A percentile compares a stretch with the other conserved stretches of the same genome.
Evolutionary conservation across 2,888 invertebrate species (phyloP).

Genomic region (Cosmia trapezina): DNA sequence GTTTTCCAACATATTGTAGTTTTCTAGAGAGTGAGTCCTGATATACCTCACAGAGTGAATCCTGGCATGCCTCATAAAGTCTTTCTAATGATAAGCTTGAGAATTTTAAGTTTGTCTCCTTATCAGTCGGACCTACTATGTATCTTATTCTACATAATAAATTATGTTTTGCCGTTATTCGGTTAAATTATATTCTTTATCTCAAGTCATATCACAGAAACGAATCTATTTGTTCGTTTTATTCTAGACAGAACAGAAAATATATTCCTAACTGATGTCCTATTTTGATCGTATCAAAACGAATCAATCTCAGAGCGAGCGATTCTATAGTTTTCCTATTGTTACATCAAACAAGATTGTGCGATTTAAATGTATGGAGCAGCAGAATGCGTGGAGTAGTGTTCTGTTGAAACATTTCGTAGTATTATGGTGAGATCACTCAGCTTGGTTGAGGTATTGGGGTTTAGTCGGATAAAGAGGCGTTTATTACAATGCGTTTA

Average conservation of each 20-base stretch:
- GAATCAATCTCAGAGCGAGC: slow-evolving; percentile 46
- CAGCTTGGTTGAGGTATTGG: slow-evolving; percentile 7
- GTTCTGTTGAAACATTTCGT: slow-evolving; percentile 19
- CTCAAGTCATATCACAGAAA: slow-evolving; percentile 30
- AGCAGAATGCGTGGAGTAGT: slow-evolving; percentile 31
- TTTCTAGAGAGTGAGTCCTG: no score
- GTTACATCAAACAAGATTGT: slow-evolving; percentile 45
- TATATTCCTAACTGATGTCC: slow-evolving; percentile 31
- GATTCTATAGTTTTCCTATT: slow-evolving; percentile 43
- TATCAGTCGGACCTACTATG: background rate
- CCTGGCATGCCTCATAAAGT: no score
- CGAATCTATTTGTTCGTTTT: slow-evolving; percentile 19
- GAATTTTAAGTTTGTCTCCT: background rate
- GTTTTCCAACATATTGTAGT: no score
- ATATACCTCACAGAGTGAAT: no score
- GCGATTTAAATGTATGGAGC: slow-evolving; percentile 56
- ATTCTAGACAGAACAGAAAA: slow-evolving; percentile 43
- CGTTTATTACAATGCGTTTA: background rate
- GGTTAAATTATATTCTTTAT: slow-evolving; percentile 31
- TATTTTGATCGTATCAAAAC: slow-evolving; percentile 42
- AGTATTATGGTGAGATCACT: slow-evolving; percentile 34
- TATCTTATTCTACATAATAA: background rate
- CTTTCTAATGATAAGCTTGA: background rate
- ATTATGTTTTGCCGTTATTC: slow-evolving; percentile 1
- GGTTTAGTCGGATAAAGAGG: background rate